Evolutionary conservation across 2,888 invertebrate genomes (phyloP).

Genomic region (Theodoxus fluviatilis): DNA sequence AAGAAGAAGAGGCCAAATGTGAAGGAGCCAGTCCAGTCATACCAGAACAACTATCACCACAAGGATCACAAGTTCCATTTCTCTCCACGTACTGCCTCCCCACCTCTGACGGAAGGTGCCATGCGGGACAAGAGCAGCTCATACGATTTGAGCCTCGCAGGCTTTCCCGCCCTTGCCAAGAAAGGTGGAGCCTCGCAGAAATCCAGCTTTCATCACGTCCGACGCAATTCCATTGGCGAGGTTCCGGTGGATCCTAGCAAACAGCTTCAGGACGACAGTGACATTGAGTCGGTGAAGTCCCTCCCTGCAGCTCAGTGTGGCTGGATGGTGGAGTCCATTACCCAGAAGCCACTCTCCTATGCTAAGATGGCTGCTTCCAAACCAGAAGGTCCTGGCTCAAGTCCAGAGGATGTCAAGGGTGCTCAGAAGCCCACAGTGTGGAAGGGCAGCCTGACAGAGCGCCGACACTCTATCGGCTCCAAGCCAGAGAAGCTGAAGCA

Average conservation of each 20-base stretch:
- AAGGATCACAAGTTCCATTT: no score
- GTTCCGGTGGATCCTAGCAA: conserved; percentile 39
- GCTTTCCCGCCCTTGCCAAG: conserved; percentile 51
- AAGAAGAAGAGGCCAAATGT: conserved; percentile 40
- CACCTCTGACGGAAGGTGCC: conserved; percentile 24
- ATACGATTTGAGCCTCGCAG: conserved; percentile 57
- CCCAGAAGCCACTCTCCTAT: conserved; percentile 49
- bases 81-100: conserved; percentile 31
- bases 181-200: conserved; percentile 31
- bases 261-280: conserved; percentile 54
- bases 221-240: conserved; percentile 53
- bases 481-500: conserved; percentile 48
- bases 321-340: conserved; percentile 29
- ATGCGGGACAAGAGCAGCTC: conserved; percentile 34
- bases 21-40: no score
- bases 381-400: no score
- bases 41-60: no score
- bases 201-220: conserved; percentile 39
- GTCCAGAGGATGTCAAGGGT: no score
- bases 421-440: conserved; percentile 49
- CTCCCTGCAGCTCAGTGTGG: conserved; percentile 48
- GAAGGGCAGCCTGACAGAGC: conserved; percentile 53
- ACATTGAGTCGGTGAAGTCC: conserved; percentile 58
- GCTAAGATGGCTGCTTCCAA: conserved; percentile 54
- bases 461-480: conserved; percentile 57